phyloP scores from a whole-genome alignment of 2,888 invertebrate genomes.

The Phymatocera aterrima region DNA sequence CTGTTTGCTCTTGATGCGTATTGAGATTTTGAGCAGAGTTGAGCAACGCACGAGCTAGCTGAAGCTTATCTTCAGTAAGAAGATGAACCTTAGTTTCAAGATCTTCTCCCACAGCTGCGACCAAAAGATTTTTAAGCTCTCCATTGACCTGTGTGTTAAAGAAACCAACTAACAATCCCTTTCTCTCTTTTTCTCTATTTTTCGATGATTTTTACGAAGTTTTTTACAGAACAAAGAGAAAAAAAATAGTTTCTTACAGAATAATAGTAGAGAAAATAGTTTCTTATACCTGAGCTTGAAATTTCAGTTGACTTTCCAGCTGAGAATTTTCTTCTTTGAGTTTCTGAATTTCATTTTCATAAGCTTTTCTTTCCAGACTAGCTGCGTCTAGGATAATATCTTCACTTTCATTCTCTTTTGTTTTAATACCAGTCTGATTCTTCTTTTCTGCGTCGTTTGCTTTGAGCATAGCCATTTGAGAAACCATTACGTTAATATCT shows the following conservation, averaged over 20 bases:
- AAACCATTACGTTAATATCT: conserved; percentile 82
- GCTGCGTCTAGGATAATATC: conserved; percentile 65
- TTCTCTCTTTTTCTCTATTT: too few relatives aligned
- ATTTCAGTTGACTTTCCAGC: conserved; percentile 88
- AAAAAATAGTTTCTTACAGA: too few relatives aligned
- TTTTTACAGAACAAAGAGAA: too few relatives aligned
- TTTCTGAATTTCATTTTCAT: conserved; percentile 80
- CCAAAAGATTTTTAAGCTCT: conserved; percentile 93
- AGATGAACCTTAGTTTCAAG: conserved; percentile 92
- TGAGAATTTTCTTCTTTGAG: conserved; percentile 83
- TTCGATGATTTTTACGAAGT: too few relatives aligned
- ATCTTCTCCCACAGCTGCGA: conserved; percentile 97
- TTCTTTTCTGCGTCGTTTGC: conserved; percentile 77
- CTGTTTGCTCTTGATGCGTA: conserved; percentile 94
- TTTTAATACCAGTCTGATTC: conserved; percentile 51
- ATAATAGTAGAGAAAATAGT: too few relatives aligned
- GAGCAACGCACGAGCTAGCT: conserved; percentile 89
- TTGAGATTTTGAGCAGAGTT: conserved; percentile 91
- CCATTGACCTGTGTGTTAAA: conserved; percentile 84
- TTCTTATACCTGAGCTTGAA: conserved; percentile 84
- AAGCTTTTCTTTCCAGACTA: conserved; percentile 76
- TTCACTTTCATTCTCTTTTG: conserved; percentile 44
- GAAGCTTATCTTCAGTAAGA: conserved; percentile 93
- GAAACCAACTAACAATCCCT: background rate
- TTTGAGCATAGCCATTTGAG: conserved; percentile 84